Evolutionary conservation across 1,140 invertebrate genomes (phyloP), one percentile per base, ranked within the genome.

Genomic region (Platorchestia sp.): DNA sequence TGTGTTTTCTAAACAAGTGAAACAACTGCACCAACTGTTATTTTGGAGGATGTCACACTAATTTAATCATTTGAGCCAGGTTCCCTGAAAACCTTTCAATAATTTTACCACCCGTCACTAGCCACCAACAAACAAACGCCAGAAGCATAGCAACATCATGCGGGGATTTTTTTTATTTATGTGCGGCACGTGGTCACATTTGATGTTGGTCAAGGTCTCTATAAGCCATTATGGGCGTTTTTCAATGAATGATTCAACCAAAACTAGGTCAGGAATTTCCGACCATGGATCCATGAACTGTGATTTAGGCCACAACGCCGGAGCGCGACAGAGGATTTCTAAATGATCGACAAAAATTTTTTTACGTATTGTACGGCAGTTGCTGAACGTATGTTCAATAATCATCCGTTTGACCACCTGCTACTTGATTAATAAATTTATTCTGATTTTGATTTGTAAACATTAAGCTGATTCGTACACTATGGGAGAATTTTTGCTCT

Each of bases 211-310:
- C 87, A 89, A 89, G 87, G 87, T 89, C 87, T 89, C 87, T 89
- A 14, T 44, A 89, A 89, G 5, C 42, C 87, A 89, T 41, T 89
- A 19, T 42, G 87, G 87, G 87, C 87, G 87, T 89, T 89, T 89
- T 89, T 89, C 87, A 89, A 41, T 89, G 87, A 89, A 89, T 89
- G 87, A 44, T 41, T 44, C 36, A 5, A 41, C 43, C n/a, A 89
- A 89, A 89, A 42, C 7, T 89, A 89, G 87, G 87, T 89, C 87
- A 89, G 87, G 87, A 89, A 89, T 89, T 89, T 89, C 87, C 87
- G 87, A 89, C 10, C 41, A 36, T 16, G 41, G 3, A 27, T 89
- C 87, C 5, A 22, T 41, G 42, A 89, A 89, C 87, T 89, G 41
- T 44, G 87, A 89, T 89, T 42, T 89, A 41, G n/a, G 22, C 87